Base-by-base conservation (phyloP, 2,113 vertebrate genomes). In the Ageneiosus marmoratus region DNA sequence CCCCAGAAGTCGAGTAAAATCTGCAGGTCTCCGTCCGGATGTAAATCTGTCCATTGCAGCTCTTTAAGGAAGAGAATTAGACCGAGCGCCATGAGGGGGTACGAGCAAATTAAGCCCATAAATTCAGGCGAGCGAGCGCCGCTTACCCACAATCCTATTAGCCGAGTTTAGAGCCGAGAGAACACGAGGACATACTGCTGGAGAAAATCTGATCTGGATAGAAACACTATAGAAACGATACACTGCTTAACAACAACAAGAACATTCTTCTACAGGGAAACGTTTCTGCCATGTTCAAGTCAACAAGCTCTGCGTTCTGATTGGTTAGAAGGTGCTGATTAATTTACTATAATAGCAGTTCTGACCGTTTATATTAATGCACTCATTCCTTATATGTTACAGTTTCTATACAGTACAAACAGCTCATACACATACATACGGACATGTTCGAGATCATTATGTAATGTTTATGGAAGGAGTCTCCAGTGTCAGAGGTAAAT, bases 61-160 rank as follows among this genome's bases (percentile, higher is more conserved):
- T 86, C 74, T 37, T 85, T 88, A 86, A 85, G 77, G 44, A 53
- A 74, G 82, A 51, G 82, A 84, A 83, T 80, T 81, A 81, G 79
- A 84, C 32, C 37, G 37, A 74, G 56, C 37, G 80, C 53, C 24
- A 22, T n/a, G 75, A 83, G 81, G 84, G 86, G 79, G 60, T 74
- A 67, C 27, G 46, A 73, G 81, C 78, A 75, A 62, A 83, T 77
- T 81, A 83, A 82, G 67, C 74, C 72, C 79, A 46, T 86, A 80
- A 84, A 85, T 88, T 86, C 72, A 79, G 77, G 50, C 58, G 55
- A 84, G 44, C 82, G 67, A 84, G 67, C 73, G 67, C 70, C 79
- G 85, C 76, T 86, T 88, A 86, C 82, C 65, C 63, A 81, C 88
- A 90, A 90, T 88, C 86, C 88, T 87, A 87, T 90, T 90, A 88